These are phyloP conservation scores for Cyrtonyx montezumae DNA, from an alignment of 2,113 vertebrate species.

Conservation along the genomic window DNA sequence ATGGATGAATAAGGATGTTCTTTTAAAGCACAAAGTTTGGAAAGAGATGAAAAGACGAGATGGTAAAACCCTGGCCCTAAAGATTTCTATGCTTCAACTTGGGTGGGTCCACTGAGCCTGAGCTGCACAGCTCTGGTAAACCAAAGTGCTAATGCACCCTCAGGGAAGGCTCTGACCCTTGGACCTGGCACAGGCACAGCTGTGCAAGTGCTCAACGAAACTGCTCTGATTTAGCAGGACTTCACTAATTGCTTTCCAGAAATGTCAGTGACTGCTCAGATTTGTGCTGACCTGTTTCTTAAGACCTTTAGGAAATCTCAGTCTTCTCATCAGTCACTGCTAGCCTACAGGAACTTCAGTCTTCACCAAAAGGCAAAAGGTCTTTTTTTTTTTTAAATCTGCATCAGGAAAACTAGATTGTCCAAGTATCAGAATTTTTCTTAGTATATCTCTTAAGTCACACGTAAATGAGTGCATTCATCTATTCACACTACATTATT, in stretches of 20 bases:
- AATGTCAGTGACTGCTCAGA: background rate
- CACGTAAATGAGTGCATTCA: background rate
- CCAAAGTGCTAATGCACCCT: background rate
- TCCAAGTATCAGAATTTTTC: background rate
- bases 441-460: background rate
- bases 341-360: background rate
- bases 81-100: background rate
- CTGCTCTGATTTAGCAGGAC: background rate
- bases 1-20: background rate
- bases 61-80: background rate
- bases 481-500: conserved; percentile 14
- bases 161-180: background rate
- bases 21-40: background rate
- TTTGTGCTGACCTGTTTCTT: background rate
- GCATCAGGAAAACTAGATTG: background rate
- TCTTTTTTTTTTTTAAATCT: background rate
- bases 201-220: background rate
- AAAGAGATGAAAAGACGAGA: background rate
- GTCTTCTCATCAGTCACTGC: background rate
- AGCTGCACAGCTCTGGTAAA: background rate
- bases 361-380: background rate
- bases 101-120: background rate
- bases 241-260: conserved; percentile 26
- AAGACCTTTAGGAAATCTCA: background rate
- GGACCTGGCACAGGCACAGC: background rate